Conservation (phyloP, 2,888 invertebrate genomes). For the Brenthis hecate region DNA sequence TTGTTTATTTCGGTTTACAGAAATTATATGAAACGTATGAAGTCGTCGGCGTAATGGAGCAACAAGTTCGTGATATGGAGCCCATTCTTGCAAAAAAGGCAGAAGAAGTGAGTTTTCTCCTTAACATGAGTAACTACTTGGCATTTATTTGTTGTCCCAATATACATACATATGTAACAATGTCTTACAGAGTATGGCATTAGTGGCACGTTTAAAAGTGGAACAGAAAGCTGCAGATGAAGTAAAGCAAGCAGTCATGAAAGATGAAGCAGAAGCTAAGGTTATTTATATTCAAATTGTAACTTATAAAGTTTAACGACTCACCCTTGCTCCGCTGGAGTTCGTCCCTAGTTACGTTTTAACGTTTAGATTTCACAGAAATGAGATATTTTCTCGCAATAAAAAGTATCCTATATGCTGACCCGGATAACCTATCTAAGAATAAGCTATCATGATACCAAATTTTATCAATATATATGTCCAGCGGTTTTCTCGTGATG, state of each 20-base stretch:
- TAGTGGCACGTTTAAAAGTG: constrained; percentile 88
- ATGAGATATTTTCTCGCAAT: too few relatives aligned
- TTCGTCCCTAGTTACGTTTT: too few relatives aligned
- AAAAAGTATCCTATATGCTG: too few relatives aligned
- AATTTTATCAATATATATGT: too few relatives aligned
- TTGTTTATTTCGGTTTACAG: constrained; percentile 51
- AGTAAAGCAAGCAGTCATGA: constrained; percentile 89
- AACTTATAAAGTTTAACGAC: neutral
- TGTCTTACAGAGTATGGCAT: constrained; percentile 84
- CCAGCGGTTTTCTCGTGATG: too few relatives aligned
- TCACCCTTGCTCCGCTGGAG: too few relatives aligned
- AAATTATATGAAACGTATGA: constrained; percentile 92
- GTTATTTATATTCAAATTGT: constrained; percentile 56
- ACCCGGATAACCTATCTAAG: too few relatives aligned
- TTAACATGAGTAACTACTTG: neutral
- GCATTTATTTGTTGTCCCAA: constrained; percentile 41
- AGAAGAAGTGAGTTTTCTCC: constrained; percentile 70
- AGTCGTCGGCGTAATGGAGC: constrained; percentile 92
- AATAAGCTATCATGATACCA: too few relatives aligned
- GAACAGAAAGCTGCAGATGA: constrained; percentile 92
- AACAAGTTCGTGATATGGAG: constrained; percentile 89
- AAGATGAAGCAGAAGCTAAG: constrained; percentile 92
- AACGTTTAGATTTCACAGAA: too few relatives aligned
- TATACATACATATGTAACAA: constrained; percentile 39
- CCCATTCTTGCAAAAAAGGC: constrained; percentile 91